phyloP scores from a whole-genome alignment of 2,888 invertebrate species.

The Penaeus monodon region DNA sequence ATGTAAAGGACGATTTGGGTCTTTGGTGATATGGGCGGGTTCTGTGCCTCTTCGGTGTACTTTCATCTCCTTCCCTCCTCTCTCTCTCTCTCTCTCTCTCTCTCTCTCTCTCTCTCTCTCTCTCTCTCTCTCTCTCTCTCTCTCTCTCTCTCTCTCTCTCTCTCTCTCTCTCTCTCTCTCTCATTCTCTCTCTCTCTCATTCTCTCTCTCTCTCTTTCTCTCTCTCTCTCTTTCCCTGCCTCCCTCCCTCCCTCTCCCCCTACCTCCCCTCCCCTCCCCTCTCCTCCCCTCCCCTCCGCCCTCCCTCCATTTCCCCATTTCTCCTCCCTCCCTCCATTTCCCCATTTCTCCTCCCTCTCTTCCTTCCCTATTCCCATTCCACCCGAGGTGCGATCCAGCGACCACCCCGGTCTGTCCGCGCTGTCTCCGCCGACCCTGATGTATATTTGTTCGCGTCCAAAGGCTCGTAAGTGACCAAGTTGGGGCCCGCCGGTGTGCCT shows the following conservation, averaged over 20 bases:
- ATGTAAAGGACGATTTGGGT: no score
- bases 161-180: neutral
- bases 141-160: conserved; percentile 16
- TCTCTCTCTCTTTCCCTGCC: neutral
- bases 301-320: neutral
- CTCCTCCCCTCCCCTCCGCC: neutral
- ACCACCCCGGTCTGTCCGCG: no score
- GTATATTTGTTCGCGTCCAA: no score
- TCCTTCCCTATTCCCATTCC: neutral
- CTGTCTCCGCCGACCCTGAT: no score
- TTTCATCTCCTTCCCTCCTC: neutral
- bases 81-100: no score
- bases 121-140: neutral
- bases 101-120: neutral
- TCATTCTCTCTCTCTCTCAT: neutral
- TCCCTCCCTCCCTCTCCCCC: neutral
- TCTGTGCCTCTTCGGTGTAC: neutral
- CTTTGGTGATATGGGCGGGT: no score
- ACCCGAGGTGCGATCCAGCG: no score
- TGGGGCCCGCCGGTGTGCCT: no score
- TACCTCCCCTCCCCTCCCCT: neutral
- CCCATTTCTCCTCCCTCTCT: neutral
- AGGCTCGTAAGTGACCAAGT: no score
- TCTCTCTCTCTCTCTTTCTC: neutral
- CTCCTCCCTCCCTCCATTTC: neutral